A percentile compares a stretch with the other conserved stretches of the same genome.
Conservation (phyloP, 2,113 vertebrate genomes). For the Rhynchomys soricoides region DNA sequence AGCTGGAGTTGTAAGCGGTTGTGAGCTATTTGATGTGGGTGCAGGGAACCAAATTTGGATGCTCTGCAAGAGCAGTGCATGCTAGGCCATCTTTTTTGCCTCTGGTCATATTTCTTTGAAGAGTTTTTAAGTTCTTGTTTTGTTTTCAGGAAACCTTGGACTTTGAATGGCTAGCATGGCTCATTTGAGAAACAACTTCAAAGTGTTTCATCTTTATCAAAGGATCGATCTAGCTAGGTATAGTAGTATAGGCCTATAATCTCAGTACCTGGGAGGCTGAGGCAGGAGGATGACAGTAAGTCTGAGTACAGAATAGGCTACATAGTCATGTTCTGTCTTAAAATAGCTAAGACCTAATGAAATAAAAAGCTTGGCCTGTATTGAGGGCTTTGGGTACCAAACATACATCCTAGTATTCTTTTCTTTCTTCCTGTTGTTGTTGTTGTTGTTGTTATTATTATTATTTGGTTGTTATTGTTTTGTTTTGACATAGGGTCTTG, state of each 20-base stretch:
- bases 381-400: not conserved
- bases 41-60: not conserved
- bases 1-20: not conserved
- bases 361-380: not conserved
- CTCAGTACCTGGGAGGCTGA: not conserved
- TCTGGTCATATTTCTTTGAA: not conserved
- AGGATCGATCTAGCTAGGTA: not conserved
- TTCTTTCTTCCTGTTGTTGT: no score
- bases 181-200: not conserved
- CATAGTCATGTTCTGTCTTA: not conserved
- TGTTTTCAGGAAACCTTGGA: conserved; percentile 7
- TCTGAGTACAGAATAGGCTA: not conserved
- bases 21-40: not conserved
- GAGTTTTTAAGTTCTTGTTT: not conserved
- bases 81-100: not conserved
- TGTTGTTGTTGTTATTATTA: no score
- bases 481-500: not conserved
- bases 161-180: not conserved
- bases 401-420: not conserved
- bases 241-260: not conserved
- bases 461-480: not conserved
- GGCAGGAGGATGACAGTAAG: not conserved
- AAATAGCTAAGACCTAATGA: not conserved
- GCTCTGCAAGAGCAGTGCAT: not conserved
- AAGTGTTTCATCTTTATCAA: not conserved